These are phyloP conservation scores for Aepyceros melampus DNA, from an alignment of 2,113 vertebrate species.

Conservation along the genomic window DNA sequence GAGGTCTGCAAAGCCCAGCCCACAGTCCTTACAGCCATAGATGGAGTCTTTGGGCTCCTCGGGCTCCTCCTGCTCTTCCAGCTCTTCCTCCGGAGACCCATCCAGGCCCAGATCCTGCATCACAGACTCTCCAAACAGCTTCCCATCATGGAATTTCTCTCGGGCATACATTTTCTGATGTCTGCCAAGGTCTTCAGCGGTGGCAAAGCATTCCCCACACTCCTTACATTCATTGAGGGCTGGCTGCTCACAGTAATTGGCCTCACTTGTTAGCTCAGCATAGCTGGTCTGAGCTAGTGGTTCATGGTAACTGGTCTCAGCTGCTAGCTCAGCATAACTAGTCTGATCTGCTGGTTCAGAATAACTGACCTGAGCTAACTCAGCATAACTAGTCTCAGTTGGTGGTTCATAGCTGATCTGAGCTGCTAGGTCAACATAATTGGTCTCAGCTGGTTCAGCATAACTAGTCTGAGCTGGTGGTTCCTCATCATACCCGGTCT, in stretches of 20 bases:
- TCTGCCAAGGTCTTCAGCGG: background rate
- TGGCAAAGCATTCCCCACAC: background rate
- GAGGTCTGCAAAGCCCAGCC: constrained; percentile 4
- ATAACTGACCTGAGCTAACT: background rate
- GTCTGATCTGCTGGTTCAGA: background rate
- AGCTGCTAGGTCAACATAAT: background rate
- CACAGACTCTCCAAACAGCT: background rate
- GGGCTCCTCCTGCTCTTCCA: too few relatives aligned
- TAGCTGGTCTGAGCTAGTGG: background rate
- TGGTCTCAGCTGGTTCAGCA: background rate
- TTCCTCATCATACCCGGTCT: background rate
- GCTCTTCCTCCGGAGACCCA: background rate
- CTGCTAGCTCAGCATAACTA: fast-evolving
- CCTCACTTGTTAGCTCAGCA: background rate
- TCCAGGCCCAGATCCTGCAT: background rate
- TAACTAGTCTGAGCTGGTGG: background rate
- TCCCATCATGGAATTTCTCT: background rate
- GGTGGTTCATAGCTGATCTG: background rate
- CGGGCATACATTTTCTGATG: background rate
- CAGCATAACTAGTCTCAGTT: background rate
- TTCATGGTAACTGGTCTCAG: background rate
- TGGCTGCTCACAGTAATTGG: background rate
- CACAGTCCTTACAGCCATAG: too few relatives aligned
- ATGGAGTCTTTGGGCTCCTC: too few relatives aligned
- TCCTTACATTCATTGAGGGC: background rate